Base-by-base conservation (phyloP, 2,888 invertebrate genomes). In the Heliconius cydno region DNA sequence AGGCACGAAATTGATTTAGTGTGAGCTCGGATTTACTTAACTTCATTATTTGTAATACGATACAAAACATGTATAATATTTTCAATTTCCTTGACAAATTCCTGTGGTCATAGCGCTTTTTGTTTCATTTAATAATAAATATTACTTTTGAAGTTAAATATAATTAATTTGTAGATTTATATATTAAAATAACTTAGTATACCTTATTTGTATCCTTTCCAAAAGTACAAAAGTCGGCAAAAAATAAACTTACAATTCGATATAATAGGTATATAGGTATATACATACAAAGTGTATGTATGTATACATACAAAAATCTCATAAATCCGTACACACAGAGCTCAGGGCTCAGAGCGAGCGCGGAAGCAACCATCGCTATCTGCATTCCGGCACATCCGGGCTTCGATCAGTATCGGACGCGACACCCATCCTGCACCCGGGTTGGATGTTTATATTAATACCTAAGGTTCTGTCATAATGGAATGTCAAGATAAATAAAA, bases 361-460 rank as follows among this genome's bases (percentile, higher is more conserved):
- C 74, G 78, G 82, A 80, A 79, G 77, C 80, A 72, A 63, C 80
- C 79, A 75, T 65, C 77, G 80, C 76, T 79, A 80, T 80, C 82
- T 80, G 63, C 68, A 79, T 78, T 75, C 78, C 82, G 79, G 28
- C 78, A 77, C 76, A 57, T 82, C 82, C 82, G 80, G 72, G 68
- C 67, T 77, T 80, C 79, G 82, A 82, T 82, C 82, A 41, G 68
- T 68, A 68, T 75, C 78, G 78, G 78, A 68, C 60, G 78, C 34
- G 68, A 38, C 68, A 60, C 74, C 19, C 74, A 73, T 75, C 78
- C 78, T 79, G 67, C 68, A 75, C 60, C 78, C 60, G 74, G 57
- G 3, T 30, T 57, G 52, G 38, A 78, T 67, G 57, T 67, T 57
- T 78, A 57, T 73, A 66, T 66, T 25, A 77, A 60, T 63, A 71